These are phyloP conservation scores for Rhynchophorus ferrugineus DNA, from an alignment of 1,140 invertebrate genomes.

Conservation along the genomic window DNA sequence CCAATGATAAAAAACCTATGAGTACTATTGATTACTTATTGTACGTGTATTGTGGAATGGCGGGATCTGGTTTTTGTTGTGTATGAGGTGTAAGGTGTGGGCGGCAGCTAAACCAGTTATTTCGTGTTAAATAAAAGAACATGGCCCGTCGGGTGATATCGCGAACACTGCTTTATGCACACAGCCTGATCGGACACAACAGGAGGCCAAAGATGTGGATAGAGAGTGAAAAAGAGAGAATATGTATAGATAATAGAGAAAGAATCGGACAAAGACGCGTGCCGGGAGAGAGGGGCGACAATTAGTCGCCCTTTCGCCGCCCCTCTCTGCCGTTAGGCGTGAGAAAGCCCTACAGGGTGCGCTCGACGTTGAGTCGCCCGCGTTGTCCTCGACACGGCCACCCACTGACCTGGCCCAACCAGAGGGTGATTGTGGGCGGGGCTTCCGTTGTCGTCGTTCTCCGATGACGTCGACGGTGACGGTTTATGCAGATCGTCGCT, in stretches of 20 bases:
- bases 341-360: constrained; percentile 25
- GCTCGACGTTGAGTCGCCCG: constrained; percentile 19
- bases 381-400: constrained; percentile 23
- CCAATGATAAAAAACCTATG: too few species aligned
- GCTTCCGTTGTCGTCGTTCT: background rate
- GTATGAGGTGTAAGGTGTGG: background rate
- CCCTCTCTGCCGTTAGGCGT: constrained; percentile 1
- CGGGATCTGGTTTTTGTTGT: too few species aligned
- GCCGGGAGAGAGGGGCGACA: background rate
- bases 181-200: constrained; percentile 18
- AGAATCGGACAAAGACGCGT: background rate
- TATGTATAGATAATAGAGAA: background rate
- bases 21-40: too few species aligned
- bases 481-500: too few species aligned
- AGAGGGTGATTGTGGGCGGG: constrained; percentile 16
- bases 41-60: too few species aligned
- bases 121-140: constrained; percentile 1
- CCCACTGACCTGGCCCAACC: constrained; percentile 39
- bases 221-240: constrained; percentile 9
- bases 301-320: background rate
- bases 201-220: constrained; percentile 15
- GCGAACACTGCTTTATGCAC: constrained; percentile 10
- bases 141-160: background rate
- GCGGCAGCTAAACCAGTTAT: background rate
- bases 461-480: too few species aligned